Evolutionary conservation across 2,797 vertebrate species (phyloP), one percentile per base, ranked within the genome.

Genomic region (Girardinus metallicus): DNA sequence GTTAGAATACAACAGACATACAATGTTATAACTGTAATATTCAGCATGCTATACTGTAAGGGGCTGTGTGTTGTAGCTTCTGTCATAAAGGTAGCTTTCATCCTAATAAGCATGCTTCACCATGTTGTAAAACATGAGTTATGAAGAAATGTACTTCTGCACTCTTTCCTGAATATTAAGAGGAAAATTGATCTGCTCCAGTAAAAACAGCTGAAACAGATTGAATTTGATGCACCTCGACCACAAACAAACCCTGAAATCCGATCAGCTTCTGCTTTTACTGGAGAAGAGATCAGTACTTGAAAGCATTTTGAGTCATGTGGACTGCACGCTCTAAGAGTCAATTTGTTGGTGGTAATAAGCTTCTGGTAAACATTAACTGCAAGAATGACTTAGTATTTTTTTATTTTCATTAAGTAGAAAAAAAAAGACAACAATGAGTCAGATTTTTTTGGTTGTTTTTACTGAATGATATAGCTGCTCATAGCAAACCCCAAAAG

Each of bases 161-260:
- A 44, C 43, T 81, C 53, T 80, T 78, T 53, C n/a, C 36, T 41
- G 57, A 86, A 71, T 77, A 84, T 66, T 21, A 26, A 34, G 44
- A 66, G 57, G n/a, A 78, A 75, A 82, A 77, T 70, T 62, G 41
- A 57, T 57, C 62, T 77, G 68, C 66, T 76, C 77, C 47, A 26
- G 82, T 57, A 77, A 84, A 83, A 68, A 77, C 77, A 16, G 80
- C 77, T 82, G 80, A 78, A 79, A 77, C 80, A 72, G 87, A 85
- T 49, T 82, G 57, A 85, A 82, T 88, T 70, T 31, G 85, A 84
- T 79, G 80, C 86, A 83, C 76, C 76, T 57, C 4, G 34, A 85
- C 87, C 31, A 62, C 73, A 87, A 90, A 89, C 77, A 84, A 87
- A 81, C 15, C 44, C 73, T 81, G 74, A 74, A 64, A 86, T 89